Percentiles rank a stretch among this genome's conserved stretches.
Conservation (phyloP, 2,113 vertebrate species). For the Zosterops borbonicus region DNA sequence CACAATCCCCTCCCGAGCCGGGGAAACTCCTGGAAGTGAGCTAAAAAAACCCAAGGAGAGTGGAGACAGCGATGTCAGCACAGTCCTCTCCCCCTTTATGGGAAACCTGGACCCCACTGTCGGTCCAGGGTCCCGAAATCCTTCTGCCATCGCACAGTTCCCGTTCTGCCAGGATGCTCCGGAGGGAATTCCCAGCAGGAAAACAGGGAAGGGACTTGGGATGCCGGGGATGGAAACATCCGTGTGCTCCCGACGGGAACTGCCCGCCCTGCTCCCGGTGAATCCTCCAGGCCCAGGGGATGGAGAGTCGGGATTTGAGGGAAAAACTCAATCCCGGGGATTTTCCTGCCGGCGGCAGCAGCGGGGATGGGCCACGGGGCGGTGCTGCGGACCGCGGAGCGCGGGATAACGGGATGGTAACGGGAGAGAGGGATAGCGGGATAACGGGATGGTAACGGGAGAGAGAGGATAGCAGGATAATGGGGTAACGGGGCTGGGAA, state of each 20-base stretch:
- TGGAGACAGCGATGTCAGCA: rapidly evolving
- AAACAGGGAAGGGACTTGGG: neutral
- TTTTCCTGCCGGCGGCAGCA: neutral
- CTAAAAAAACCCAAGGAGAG: too few relatives aligned
- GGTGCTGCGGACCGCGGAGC: neutral
- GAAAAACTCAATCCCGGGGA: neutral
- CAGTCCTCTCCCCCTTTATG: rapidly evolving
- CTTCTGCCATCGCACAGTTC: rapidly evolving
- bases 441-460: neutral
- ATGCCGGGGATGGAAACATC: too few relatives aligned
- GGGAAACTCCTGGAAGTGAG: neutral
- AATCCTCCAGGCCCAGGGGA: neutral
- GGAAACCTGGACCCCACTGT: rapidly evolving
- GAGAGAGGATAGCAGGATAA: too few relatives aligned
- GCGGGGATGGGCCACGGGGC: neutral
- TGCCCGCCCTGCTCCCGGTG: neutral
- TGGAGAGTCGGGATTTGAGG: neutral
- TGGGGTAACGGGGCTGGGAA: neutral
- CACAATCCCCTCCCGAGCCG: neutral
- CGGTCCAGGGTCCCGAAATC: rapidly evolving
- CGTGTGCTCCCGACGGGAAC: neutral
- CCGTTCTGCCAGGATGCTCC: too few relatives aligned
- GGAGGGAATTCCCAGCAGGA: neutral
- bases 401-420: neutral
- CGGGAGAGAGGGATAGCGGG: neutral